Conservation (phyloP, 2,113 vertebrate genomes). For the Malaclemys terrapin region DNA sequence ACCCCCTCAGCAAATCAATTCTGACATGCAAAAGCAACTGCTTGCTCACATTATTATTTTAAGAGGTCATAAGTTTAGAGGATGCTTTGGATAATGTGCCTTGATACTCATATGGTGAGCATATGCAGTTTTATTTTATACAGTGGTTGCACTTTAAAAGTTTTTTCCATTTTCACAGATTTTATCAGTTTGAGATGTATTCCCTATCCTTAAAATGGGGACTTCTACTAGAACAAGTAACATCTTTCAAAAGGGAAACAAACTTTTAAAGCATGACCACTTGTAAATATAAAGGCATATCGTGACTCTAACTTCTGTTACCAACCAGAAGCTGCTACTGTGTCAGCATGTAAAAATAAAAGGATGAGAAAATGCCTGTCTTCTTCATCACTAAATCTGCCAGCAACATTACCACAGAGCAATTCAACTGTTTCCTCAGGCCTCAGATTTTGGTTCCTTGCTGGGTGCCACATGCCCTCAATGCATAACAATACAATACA, state of each 20-base stretch:
- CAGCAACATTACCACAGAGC: not conserved
- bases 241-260: not conserved
- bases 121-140: not conserved
- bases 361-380: not conserved
- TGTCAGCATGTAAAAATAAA: not conserved
- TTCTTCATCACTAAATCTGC: not conserved
- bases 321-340: constrained; percentile 11
- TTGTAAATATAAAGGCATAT: constrained; percentile 14
- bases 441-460: not conserved
- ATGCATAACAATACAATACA: not conserved
- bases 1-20: not conserved
- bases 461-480: not conserved
- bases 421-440: not conserved
- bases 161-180: constrained; percentile 2
- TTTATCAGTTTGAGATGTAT: not conserved
- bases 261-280: not conserved
- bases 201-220: not conserved
- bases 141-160: not conserved
- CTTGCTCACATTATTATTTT: not conserved
- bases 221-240: not conserved
- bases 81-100: not conserved
- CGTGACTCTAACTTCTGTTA: constrained; percentile 1
- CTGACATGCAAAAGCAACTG: not conserved
- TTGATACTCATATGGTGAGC: not conserved
- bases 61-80: not conserved